Percentiles rank a stretch among this genome's conserved stretches.
Evolutionary conservation across 2,113 vertebrate genomes (phyloP).

Genomic region (Bostrychus sinensis): DNA sequence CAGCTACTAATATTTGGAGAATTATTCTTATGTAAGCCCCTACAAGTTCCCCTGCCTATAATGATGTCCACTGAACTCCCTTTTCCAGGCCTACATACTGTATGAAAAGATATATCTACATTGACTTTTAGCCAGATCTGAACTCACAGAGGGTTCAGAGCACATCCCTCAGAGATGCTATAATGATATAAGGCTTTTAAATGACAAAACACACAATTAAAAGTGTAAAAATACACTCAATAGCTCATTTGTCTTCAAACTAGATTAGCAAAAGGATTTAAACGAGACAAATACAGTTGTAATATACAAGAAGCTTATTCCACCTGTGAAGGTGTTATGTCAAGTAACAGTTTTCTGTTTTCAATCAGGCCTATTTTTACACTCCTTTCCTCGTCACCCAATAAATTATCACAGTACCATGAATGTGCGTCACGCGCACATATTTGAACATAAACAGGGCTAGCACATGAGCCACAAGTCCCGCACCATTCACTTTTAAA

Average conservation of each 20-base stretch:
- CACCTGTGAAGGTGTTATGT: conserved; percentile 69
- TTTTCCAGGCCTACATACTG: conserved; percentile 3
- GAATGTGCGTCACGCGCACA: conserved; percentile 58
- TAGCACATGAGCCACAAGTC: conserved; percentile 40
- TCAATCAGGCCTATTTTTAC: conserved; percentile 44
- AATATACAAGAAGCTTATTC: conserved; percentile 74
- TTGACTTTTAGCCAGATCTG: not conserved
- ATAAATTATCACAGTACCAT: conserved; percentile 91
- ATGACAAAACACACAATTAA: conserved; percentile 48
- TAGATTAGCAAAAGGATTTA: conserved; percentile 54
- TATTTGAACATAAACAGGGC: conserved; percentile 46
- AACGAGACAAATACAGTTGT: conserved; percentile 62
- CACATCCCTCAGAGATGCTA: conserved; percentile 28
- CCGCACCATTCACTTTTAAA: conserved; percentile 41
- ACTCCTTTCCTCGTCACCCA: conserved; percentile 69
- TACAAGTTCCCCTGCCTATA: not conserved
- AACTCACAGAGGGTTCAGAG: conserved; percentile 1
- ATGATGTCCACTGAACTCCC: conserved; percentile 9
- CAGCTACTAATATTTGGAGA: not conserved
- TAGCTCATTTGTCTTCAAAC: conserved; percentile 48
- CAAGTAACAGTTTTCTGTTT: conserved; percentile 78
- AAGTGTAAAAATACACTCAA: conserved; percentile 69
- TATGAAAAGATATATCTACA: conserved; percentile 25
- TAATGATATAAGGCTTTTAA: conserved; percentile 44
- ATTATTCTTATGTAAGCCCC: not conserved